A percentile compares a stretch with the other conserved stretches of the same genome.
Conservation (phyloP, 2,113 vertebrate species). For the Verasper variegatus region DNA sequence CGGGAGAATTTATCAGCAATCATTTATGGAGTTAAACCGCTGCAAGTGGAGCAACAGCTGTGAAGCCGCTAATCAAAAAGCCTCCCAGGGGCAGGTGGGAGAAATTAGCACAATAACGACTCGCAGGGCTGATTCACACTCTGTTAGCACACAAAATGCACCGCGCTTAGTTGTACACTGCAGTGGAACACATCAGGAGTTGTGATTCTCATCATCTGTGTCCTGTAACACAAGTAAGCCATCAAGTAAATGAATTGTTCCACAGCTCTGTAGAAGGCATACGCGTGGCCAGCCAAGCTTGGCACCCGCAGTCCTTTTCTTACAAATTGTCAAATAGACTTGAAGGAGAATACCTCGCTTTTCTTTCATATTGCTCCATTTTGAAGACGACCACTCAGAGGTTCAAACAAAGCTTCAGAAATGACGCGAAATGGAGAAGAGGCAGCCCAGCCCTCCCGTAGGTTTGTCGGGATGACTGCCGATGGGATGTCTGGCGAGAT, state of each 20-base stretch:
- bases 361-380: conserved; percentile 53
- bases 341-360: conserved; percentile 14
- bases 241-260: conserved; percentile 31
- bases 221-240: conserved; percentile 38
- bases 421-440: conserved; percentile 32
- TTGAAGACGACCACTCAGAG: conserved; percentile 46
- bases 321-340: conserved; percentile 31
- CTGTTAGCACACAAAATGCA: conserved; percentile 27
- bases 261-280: background rate
- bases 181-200: conserved; percentile 22
- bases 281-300: background rate
- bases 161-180: conserved; percentile 23
- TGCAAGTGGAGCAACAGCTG: conserved; percentile 76
- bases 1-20: conserved; percentile 77
- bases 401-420: conserved; percentile 48
- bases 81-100: conserved; percentile 74
- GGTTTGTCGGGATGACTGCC: conserved; percentile 39
- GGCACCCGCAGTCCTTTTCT: conserved; percentile 17
- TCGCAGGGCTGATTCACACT: conserved; percentile 63
- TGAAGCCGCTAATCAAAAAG: conserved; percentile 72
- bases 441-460: conserved; percentile 29
- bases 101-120: conserved; percentile 74
- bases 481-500: conserved; percentile 64
- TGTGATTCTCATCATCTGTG: conserved; percentile 46
- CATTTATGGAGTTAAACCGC: conserved; percentile 78